Evolutionary conservation across 2,113 vertebrate species (phyloP).

Genomic region (Tupaia tana): DNA sequence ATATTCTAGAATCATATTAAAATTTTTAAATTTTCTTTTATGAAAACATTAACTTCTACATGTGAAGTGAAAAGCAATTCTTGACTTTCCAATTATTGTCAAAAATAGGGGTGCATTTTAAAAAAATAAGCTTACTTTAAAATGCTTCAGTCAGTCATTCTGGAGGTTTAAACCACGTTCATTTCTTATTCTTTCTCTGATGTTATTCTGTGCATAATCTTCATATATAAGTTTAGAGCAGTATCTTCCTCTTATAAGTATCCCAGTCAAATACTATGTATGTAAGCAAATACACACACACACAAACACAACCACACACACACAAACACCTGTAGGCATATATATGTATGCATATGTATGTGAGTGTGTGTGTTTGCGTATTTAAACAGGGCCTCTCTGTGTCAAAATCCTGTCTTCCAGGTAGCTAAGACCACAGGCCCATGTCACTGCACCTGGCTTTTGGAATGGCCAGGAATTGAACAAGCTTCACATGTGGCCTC

Average conservation of each 20-base stretch:
- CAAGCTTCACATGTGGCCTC: too few species aligned
- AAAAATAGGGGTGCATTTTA: slow-evolving; percentile 17
- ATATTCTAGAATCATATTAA: background rate
- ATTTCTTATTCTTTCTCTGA: background rate
- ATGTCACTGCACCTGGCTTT: too few species aligned
- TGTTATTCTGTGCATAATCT: background rate
- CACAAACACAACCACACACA: too few species aligned
- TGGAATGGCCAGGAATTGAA: too few species aligned
- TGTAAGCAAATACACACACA: background rate
- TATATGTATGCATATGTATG: too few species aligned
- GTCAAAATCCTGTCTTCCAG: too few species aligned
- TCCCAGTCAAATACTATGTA: background rate
- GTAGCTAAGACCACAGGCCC: too few species aligned
- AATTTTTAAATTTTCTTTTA: background rate
- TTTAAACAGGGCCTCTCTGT: too few species aligned
- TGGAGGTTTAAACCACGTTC: background rate
- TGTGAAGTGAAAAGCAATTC: background rate
- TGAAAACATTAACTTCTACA: slow-evolving; percentile 19
- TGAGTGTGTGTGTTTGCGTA: too few species aligned
- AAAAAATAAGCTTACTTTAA: background rate
- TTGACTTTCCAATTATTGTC: background rate
- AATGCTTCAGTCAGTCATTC: background rate
- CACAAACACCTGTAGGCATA: too few species aligned
- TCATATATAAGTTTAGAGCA: background rate
- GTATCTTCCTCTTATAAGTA: background rate